Base-by-base conservation (phyloP, 2,888 invertebrate species). In the Eupithecia centaureata region DNA sequence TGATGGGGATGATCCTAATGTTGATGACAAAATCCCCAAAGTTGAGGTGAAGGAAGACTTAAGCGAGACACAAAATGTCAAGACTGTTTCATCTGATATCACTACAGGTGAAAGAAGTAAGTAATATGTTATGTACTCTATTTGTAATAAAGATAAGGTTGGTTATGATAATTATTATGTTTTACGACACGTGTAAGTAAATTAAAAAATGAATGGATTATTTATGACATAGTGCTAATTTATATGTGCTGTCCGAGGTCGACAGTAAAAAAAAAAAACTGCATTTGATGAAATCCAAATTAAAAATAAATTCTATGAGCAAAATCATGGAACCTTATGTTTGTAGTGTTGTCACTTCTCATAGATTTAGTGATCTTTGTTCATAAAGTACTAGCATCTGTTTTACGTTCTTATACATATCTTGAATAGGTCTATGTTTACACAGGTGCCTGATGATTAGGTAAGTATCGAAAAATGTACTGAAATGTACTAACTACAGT, bases 1-100 rank as follows among this genome's bases (percentile, higher is more conserved):
- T 65, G 79, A 81, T 63, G 76, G 71, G 15, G 81, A 80, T 38
- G 84, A 82, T 56, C 74, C 77, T 0, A 68, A 71, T 12, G 58
- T 79, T 10, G 75, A 71, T 57, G 77, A 81, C 73, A 38, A 77
- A 75, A 74, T 61, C 70, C 27, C 75, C 10, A 70, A 71, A 35
- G 63, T 56, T 4, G 72, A 66, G 25, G 71, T 68, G 1, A 63
- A 27, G 22, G 75, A 71, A 63, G 63, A 66, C 18, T 56, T 59
- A 13, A 35, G 18, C 5, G 54, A 63, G 51, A 42, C 64, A 1
- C 60, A 70, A 25, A 70, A 68, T 64, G 18, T 68, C 5, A 76
- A 76, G 56, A 66, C 70, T 28, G 35, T 70, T 63, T 52, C 62
- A 13, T 63, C 72, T 28, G 67, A 65, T 47, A 71, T 61, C 18